phyloP scores from a whole-genome alignment of 1,140 invertebrate species.

The Caenorhabditis remanei region DNA sequence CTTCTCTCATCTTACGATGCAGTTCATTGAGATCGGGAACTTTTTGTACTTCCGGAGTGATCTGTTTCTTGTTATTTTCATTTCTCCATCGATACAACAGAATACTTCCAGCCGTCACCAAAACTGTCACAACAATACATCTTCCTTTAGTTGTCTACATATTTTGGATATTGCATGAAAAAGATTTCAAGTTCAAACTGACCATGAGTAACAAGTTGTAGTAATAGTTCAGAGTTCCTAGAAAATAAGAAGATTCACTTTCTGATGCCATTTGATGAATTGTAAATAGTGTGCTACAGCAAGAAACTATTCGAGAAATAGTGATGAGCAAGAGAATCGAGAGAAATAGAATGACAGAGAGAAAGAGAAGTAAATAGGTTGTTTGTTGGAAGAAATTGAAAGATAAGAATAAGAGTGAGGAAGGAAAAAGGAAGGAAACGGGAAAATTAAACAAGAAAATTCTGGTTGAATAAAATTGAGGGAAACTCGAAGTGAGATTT shows the following conservation, averaged over 20 bases:
- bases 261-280: neutral
- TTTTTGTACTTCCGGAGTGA: no score
- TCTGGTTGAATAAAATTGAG: neutral
- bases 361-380: neutral
- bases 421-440: neutral
- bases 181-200: no score
- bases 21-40: no score
- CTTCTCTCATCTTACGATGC: neutral
- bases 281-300: neutral
- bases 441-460: neutral
- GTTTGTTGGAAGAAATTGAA: neutral
- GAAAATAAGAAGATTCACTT: neutral
- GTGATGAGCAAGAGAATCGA: neutral
- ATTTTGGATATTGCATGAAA: no score
- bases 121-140: no score
- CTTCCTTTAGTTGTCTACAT: no score
- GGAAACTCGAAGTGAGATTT: neutral
- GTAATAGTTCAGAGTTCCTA: no score
- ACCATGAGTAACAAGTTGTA: no score
- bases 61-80: no score
- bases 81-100: no score
- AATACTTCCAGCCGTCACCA: no score
- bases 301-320: neutral
- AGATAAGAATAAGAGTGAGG: slow-evolving; percentile 17
- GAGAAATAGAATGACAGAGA: neutral